Conservation (phyloP, 1,140 invertebrate genomes). For the Drosophila triauraria region DNA sequence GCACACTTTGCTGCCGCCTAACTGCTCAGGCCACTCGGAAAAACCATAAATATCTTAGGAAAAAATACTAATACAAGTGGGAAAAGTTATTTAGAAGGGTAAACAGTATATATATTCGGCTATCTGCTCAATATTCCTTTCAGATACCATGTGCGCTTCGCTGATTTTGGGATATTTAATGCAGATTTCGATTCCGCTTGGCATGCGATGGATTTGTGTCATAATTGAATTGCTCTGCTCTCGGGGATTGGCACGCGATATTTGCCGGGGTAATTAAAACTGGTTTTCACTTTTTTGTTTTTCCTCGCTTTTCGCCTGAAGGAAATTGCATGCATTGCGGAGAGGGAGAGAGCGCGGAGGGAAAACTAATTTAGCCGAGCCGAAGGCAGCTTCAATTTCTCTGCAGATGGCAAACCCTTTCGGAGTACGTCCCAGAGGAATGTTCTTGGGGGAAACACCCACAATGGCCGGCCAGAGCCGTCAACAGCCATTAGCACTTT, state of each 20-base stretch:
- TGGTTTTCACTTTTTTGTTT: conserved; percentile 67
- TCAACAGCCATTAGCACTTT: conserved; percentile 85
- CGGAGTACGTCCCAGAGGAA: conserved; percentile 21
- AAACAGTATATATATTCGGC: background rate
- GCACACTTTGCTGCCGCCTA: background rate
- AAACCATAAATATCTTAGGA: background rate
- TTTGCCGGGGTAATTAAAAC: conserved; percentile 62
- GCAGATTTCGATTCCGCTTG: conserved; percentile 26
- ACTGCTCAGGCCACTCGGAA: background rate
- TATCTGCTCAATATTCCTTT: background rate
- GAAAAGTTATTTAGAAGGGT: background rate
- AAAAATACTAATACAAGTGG: background rate
- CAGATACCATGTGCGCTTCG: conserved; percentile 33
- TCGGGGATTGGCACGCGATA: conserved; percentile 56
- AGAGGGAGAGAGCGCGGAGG: background rate
- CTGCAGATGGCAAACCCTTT: conserved; percentile 37
- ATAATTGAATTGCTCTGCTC: conserved; percentile 69
- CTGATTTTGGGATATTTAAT: conserved; percentile 61
- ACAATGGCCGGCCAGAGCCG: conserved; percentile 58
- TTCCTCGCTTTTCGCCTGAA: conserved; percentile 26
- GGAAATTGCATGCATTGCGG: conserved; percentile 29
- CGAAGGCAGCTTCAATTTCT: conserved; percentile 25
- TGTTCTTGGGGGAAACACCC: conserved; percentile 45
- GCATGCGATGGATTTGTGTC: conserved; percentile 77
- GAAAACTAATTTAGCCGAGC: conserved; percentile 38